phyloP scores from a whole-genome alignment of 2,113 vertebrate genomes.

The Thermophis baileyi region DNA sequence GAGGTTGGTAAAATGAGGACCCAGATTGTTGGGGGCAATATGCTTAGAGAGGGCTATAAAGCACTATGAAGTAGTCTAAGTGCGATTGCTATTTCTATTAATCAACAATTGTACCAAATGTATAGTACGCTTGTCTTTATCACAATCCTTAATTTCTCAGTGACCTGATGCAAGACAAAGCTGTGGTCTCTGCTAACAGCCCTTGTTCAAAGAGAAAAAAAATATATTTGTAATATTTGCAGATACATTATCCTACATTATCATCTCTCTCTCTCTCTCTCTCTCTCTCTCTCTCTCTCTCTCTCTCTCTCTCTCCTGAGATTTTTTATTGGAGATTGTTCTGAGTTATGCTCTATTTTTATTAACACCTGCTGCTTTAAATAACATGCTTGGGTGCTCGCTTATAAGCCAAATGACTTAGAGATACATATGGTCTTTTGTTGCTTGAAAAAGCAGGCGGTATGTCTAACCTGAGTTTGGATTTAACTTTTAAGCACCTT shows the following conservation, averaged over 20 bases:
- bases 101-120: neutral
- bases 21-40: no score
- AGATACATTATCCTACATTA: neutral
- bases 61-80: no score
- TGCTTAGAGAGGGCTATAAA: no score
- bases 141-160: neutral
- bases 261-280: neutral
- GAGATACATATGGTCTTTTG: neutral
- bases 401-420: neutral
- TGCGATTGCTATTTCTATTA: neutral
- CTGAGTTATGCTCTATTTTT: neutral
- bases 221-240: neutral
- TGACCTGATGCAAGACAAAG: neutral
- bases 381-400: neutral
- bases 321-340: neutral
- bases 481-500: neutral
- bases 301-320: neutral
- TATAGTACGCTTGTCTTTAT: neutral
- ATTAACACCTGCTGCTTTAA: neutral
- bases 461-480: neutral
- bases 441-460: neutral
- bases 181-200: neutral
- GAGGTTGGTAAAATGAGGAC: no score
- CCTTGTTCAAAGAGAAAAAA: neutral
- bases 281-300: neutral